phyloP scores from a whole-genome alignment of 2,797 vertebrate species.

The Brachymystax lenok region DNA sequence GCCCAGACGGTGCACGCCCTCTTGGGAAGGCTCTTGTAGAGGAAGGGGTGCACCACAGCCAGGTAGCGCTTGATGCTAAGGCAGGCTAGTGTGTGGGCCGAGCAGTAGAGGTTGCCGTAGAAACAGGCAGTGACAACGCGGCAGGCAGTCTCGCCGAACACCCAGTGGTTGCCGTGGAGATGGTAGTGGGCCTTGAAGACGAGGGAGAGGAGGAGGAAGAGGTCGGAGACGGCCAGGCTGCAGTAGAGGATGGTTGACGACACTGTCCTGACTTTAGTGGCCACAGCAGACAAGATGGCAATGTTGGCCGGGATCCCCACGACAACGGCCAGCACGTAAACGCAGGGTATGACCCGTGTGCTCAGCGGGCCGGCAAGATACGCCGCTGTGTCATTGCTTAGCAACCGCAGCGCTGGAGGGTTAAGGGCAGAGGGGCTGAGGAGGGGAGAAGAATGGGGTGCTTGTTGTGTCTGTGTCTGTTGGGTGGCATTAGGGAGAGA shows the following conservation, averaged over 20 bases:
- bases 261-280: constrained; percentile 73
- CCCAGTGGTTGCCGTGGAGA: constrained; percentile 86
- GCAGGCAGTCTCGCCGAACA: constrained; percentile 84
- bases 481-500: constrained; percentile 15
- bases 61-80: constrained; percentile 85
- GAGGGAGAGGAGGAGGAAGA: constrained; percentile 83
- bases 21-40: constrained; percentile 82
- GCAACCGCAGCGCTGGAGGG: constrained; percentile 20
- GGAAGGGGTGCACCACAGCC: constrained; percentile 85
- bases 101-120: constrained; percentile 92
- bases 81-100: constrained; percentile 82
- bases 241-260: constrained; percentile 83
- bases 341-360: constrained; percentile 74
- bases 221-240: constrained; percentile 85
- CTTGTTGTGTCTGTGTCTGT: constrained; percentile 8
- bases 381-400: constrained; percentile 51
- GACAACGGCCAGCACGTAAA: constrained; percentile 75
- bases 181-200: constrained; percentile 85
- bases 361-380: constrained; percentile 80
- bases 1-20: constrained; percentile 58
- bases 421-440: neutral
- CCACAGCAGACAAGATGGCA: constrained; percentile 72
- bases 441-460: neutral
- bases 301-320: constrained; percentile 83
- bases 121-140: constrained; percentile 79